A percentile compares a stretch with the other conserved stretches of the same genome.
These are phyloP conservation scores for Nyleta sp. DNA, from an alignment of 2,888 invertebrate genomes.

Conservation along the genomic window DNA sequence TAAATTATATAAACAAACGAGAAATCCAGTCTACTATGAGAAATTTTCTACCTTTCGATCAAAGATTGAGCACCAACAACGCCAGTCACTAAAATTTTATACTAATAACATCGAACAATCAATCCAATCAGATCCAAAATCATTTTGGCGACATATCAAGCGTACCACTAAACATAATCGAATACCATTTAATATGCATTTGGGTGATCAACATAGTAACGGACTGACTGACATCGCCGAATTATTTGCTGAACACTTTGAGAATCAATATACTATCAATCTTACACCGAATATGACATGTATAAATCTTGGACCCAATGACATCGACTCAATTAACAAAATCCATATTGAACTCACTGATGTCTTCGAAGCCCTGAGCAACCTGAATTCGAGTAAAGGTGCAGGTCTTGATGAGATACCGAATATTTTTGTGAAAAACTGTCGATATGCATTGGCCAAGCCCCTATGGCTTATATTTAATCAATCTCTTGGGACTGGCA, in stretches of 20 bases:
- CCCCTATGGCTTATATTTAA: slow-evolving; percentile 14
- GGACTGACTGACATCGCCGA: neutral
- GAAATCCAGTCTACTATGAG: neutral
- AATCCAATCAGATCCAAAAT: neutral
- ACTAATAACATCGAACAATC: neutral
- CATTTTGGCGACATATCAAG: neutral
- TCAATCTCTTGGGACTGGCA: neutral
- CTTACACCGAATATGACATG: no score
- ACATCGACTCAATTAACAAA: neutral
- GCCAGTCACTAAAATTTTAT: no score
- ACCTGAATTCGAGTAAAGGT: neutral
- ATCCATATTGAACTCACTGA: neutral
- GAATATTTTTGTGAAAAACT: neutral
- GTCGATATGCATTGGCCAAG: neutral
- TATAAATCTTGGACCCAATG: no score
- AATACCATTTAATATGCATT: neutral
- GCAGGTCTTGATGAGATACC: no score
- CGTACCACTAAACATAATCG: neutral
- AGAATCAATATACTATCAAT: neutral
- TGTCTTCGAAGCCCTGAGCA: neutral
- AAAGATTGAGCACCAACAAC: no score
- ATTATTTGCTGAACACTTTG: slow-evolving; percentile 3
- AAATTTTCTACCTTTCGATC: neutral
- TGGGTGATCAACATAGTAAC: neutral
- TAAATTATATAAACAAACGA: slow-evolving; percentile 1